Percentiles rank a stretch among this genome's conserved stretches.
These are phyloP conservation scores for Brienomyrus brachyistius DNA, from an alignment of 2,113 vertebrate genomes.

Conservation along the genomic window DNA sequence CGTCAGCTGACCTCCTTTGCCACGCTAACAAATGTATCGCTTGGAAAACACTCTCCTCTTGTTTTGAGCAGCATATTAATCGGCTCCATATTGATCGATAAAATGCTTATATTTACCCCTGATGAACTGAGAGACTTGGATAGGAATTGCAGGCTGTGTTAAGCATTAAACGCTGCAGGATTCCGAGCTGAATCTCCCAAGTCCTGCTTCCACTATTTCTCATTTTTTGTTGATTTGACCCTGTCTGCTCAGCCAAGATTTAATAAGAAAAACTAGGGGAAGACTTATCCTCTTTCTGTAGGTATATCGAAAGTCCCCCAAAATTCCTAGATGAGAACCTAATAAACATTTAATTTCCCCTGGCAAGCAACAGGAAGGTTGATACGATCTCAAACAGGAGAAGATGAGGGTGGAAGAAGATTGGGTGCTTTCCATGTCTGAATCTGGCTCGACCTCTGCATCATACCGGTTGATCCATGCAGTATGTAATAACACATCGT, in stretches of 20 bases:
- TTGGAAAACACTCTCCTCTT: background rate
- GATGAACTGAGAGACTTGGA: background rate
- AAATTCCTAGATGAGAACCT: slow-evolving; percentile 45
- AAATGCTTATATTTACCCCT: background rate
- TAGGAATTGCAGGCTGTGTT: background rate
- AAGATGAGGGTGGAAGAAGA: slow-evolving; percentile 38
- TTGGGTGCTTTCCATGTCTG: slow-evolving; percentile 40
- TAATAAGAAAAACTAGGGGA: slow-evolving; percentile 25
- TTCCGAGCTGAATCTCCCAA: background rate
- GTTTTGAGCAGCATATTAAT: background rate
- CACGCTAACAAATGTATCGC: background rate
- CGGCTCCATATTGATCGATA: background rate
- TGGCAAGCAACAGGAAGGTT: slow-evolving; percentile 52
- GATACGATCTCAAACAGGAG: slow-evolving; percentile 51
- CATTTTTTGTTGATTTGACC: slow-evolving; percentile 36
- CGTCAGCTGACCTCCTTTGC: background rate
- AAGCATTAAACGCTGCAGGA: background rate
- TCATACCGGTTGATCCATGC: background rate
- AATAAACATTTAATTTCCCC: slow-evolving; percentile 70
- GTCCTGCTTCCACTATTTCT: background rate
- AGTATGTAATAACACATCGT: background rate
- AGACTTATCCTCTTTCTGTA: slow-evolving; percentile 46
- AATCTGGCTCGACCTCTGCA: slow-evolving; percentile 18
- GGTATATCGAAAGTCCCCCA: slow-evolving; percentile 39
- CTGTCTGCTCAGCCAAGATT: slow-evolving; percentile 36